These are phyloP conservation scores for Parus major DNA, from an alignment of 2,113 vertebrate genomes.

Conservation along the genomic window DNA sequence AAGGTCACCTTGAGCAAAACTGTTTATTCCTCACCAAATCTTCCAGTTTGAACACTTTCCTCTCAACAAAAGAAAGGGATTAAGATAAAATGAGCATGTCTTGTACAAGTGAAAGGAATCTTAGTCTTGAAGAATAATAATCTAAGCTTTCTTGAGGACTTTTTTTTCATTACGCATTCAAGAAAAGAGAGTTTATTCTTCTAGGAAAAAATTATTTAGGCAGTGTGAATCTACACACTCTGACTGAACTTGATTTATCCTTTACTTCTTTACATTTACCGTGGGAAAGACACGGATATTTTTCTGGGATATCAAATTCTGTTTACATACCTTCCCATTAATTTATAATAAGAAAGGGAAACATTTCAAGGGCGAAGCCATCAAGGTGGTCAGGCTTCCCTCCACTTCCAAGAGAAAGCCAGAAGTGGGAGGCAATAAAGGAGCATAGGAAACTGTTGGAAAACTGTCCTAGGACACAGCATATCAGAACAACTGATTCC, in stretches of 20 bases:
- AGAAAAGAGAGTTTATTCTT: not conserved
- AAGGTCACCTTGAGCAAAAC: not conserved
- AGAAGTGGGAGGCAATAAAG: not conserved
- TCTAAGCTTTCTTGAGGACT: not conserved
- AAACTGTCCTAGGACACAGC: not conserved
- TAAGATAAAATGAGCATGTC: not conserved
- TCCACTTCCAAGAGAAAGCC: not conserved
- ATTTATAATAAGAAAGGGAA: not conserved
- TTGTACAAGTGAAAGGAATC: not conserved
- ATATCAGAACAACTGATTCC: not conserved
- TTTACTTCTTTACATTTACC: not conserved
- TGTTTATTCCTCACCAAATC: not conserved
- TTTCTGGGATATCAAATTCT: not conserved
- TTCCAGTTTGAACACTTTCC: not conserved
- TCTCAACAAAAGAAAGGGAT: not conserved
- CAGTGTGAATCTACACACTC: not conserved
- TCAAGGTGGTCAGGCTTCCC: not conserved
- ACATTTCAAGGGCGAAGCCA: not conserved
- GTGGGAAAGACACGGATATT: rapidly evolving
- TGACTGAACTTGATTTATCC: not conserved
- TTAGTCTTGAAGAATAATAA: not conserved
- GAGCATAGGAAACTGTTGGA: not conserved
- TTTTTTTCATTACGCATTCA: not conserved
- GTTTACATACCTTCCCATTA: not conserved
- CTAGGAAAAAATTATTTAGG: not conserved